A percentile compares a stretch with the other conserved stretches of the same genome.
Conservation (phyloP, 2,113 vertebrate genomes). For the Lamprotornis superbus region DNA sequence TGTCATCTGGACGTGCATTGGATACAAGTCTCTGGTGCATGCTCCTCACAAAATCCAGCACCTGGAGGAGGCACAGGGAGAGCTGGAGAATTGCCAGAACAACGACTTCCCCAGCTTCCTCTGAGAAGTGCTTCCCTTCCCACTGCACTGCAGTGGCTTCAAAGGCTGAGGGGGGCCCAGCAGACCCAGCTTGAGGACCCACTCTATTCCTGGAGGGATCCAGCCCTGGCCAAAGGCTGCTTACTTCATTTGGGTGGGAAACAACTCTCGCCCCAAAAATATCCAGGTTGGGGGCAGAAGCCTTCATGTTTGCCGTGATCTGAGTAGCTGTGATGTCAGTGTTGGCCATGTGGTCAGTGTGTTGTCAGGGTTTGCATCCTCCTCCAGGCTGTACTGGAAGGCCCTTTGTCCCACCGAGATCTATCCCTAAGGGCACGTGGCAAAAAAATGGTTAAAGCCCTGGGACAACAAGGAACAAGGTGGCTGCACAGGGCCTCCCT, state of each 20-base stretch:
- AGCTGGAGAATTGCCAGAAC: neutral
- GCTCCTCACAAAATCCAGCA: neutral
- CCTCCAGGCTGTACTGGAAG: neutral
- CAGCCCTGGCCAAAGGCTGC: neutral
- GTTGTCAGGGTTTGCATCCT: neutral
- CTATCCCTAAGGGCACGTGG: neutral
- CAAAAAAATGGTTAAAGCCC: neutral
- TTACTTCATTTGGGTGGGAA: neutral
- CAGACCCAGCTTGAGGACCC: fast-evolving
- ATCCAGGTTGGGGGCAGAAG: neutral
- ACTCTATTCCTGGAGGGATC: neutral
- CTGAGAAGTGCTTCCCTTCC: neutral
- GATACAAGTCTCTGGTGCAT: neutral
- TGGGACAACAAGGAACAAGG: neutral
- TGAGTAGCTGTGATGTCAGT: neutral
- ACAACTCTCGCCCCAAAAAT: neutral
- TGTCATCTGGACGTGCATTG: neutral
- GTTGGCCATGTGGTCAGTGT: neutral
- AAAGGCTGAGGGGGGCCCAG: neutral
- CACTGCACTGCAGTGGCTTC: neutral
- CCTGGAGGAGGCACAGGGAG: neutral
- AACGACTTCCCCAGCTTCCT: neutral
- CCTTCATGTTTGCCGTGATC: neutral
- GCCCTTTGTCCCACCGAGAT: neutral
- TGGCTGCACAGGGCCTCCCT: neutral